Conservation (phyloP, 2,797 vertebrate genomes). For the Scolopax bukidnonensis region DNA sequence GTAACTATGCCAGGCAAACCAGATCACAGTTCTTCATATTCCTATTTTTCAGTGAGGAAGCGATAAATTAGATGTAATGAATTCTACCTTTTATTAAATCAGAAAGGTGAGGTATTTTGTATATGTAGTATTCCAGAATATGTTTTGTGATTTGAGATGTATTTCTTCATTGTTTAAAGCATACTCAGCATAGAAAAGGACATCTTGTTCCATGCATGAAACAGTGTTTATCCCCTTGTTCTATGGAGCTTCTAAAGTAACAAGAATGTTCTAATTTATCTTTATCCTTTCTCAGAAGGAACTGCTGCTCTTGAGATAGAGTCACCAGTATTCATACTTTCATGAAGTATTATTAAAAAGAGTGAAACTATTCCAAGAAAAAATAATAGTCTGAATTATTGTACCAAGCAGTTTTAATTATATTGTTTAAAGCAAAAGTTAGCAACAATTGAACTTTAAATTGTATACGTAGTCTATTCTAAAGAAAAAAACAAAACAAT, state of each 20-base stretch:
- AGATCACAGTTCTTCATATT: not conserved
- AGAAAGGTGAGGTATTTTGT: not conserved
- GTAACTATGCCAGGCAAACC: not conserved
- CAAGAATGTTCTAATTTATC: not conserved
- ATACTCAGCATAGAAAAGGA: not conserved
- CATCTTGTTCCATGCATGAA: not conserved
- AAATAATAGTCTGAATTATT: not conserved
- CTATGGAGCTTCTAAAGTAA: not conserved
- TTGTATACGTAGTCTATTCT: not conserved
- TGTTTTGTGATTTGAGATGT: not conserved
- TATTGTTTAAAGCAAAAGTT: not conserved
- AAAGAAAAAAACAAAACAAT: not conserved
- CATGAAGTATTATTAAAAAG: not conserved
- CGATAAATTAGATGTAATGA: not conserved
- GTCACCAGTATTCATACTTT: not conserved
- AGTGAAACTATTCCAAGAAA: not conserved
- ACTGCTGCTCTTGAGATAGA: not conserved
- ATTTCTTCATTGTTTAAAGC: not conserved
- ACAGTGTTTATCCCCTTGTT: not conserved
- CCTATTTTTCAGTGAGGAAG: not conserved
- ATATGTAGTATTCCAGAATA: constrained; percentile 29
- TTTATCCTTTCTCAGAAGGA: not conserved
- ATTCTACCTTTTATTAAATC: not conserved
- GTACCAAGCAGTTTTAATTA: not conserved
- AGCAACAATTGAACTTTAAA: not conserved